Evolutionary conservation across 1,140 invertebrate genomes (phyloP).

Genomic region (Chironomus tepperi): DNA sequence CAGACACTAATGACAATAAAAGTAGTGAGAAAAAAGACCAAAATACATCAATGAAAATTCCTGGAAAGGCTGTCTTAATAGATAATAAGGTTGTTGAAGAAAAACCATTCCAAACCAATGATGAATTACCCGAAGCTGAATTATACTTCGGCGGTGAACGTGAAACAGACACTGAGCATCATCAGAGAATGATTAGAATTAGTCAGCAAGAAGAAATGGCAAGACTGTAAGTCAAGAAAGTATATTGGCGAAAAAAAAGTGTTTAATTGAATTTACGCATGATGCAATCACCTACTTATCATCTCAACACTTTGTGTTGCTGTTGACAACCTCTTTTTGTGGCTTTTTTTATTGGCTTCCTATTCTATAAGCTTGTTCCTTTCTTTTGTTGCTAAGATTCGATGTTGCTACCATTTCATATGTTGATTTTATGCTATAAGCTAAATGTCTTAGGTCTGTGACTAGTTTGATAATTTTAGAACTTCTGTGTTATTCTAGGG

Average conservation of each 20-base stretch:
- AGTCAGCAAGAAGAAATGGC: constrained; percentile 19
- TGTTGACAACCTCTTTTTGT: constrained; percentile 29
- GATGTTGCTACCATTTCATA: too few species aligned
- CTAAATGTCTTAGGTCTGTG: not conserved
- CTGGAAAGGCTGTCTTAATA: not conserved
- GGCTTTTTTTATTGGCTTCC: not conserved
- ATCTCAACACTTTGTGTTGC: constrained; percentile 26
- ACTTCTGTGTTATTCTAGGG: constrained; percentile 52
- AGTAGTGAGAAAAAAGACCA: not conserved
- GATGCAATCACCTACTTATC: too few species aligned
- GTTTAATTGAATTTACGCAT: too few species aligned
- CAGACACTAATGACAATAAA: not conserved
- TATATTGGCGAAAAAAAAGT: not conserved
- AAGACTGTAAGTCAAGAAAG: constrained; percentile 20
- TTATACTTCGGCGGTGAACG: not conserved
- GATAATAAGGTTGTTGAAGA: constrained; percentile 18
- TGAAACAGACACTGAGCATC: not conserved
- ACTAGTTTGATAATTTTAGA: not conserved
- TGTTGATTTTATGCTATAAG: not conserved
- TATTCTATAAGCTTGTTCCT: not conserved
- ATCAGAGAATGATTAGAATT: not conserved
- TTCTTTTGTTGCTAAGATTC: not conserved
- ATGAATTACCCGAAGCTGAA: not conserved
- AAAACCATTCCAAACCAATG: not conserved
- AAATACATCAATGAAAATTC: not conserved